A percentile compares a stretch with the other conserved stretches of the same genome.
Conservation (phyloP, 2,797 vertebrate genomes). For the Danionella dracula region DNA sequence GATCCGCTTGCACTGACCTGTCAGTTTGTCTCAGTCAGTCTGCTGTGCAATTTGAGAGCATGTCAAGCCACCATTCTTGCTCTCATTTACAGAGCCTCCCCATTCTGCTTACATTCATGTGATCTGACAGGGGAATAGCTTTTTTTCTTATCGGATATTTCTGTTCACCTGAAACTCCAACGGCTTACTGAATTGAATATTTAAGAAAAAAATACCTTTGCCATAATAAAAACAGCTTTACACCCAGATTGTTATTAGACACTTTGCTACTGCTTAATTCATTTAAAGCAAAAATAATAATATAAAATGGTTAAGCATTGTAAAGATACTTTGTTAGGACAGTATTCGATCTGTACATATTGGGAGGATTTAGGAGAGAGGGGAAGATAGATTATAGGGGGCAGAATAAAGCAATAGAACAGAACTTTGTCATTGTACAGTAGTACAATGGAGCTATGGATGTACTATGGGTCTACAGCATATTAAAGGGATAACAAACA, state of each 20-base stretch:
- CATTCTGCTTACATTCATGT: constrained; percentile 8
- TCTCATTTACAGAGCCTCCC: neutral
- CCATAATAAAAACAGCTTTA: constrained; percentile 36
- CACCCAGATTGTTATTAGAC: constrained; percentile 35
- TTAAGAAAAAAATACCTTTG: neutral
- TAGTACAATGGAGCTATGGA: too few species aligned
- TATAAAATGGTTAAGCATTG: too few species aligned
- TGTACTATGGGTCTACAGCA: too few species aligned
- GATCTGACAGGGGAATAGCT: constrained; percentile 43
- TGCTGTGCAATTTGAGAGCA: constrained; percentile 5
- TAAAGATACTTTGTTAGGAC: too few species aligned
- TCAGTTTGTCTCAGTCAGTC: constrained; percentile 31
- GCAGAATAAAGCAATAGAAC: too few species aligned
- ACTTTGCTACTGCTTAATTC: constrained; percentile 41
- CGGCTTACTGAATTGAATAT: constrained; percentile 1
- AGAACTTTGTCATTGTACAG: too few species aligned
- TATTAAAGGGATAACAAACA: too few species aligned
- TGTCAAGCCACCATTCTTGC: neutral
- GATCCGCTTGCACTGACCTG: constrained; percentile 4
- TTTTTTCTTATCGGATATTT: constrained; percentile 43
- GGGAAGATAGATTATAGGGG: too few species aligned
- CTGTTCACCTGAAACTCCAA: constrained; percentile 27
- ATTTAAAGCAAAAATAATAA: neutral
- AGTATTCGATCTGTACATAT: too few species aligned
- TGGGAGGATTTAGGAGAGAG: too few species aligned